Evolutionary conservation across 2,113 vertebrate species (phyloP).

Genomic region (Phaethornis superciliosus): DNA sequence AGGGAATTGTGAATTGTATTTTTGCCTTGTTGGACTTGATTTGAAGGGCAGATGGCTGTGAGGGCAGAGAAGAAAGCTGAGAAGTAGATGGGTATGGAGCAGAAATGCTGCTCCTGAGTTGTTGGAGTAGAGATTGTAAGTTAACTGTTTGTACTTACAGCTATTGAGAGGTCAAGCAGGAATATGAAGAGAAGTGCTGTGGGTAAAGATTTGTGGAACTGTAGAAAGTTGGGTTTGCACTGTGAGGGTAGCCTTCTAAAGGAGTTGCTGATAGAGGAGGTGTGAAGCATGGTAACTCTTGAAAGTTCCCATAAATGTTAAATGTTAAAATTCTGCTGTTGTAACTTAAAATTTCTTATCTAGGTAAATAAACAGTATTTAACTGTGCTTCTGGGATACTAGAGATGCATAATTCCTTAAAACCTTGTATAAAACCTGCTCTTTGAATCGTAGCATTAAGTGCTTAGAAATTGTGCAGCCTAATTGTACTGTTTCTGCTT

Average conservation of each 20-base stretch:
- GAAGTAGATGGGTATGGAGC: neutral
- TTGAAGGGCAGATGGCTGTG: neutral
- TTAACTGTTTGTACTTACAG: neutral
- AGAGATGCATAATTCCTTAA: neutral
- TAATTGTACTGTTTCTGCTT: constrained; percentile 37
- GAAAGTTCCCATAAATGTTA: neutral
- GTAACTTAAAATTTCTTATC: neutral
- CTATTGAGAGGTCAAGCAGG: neutral
- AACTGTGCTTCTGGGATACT: neutral
- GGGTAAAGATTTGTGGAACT: neutral
- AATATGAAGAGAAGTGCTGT: neutral
- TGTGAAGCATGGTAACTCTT: neutral
- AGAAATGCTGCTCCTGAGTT: neutral
- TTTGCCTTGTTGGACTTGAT: neutral
- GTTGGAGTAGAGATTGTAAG: neutral
- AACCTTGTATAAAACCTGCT: neutral
- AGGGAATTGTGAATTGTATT: neutral
- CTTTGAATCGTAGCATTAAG: neutral
- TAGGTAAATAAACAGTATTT: neutral
- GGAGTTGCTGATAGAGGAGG: neutral
- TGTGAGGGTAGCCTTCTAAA: neutral
- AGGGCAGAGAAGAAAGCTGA: neutral
- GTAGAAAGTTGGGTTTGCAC: neutral
- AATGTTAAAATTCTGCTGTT: neutral
- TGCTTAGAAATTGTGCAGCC: neutral